Evolutionary conservation across 2,888 invertebrate species (phyloP), one percentile per base, ranked within the genome.

Genomic region (Odontocolon sp.): DNA sequence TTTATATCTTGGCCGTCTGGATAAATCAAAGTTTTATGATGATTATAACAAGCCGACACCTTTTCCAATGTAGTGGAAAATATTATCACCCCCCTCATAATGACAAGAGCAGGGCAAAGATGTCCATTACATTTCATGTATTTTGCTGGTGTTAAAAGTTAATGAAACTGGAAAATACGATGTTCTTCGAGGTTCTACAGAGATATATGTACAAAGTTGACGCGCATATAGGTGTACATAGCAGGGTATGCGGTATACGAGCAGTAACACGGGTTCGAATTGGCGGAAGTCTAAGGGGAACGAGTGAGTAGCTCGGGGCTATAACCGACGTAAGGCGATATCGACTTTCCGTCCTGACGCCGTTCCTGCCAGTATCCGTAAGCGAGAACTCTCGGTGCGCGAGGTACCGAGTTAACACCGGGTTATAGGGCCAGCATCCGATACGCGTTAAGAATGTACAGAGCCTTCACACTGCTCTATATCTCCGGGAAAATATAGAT

Each of bases 321-420:
- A 71, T 77, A 71, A 71, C 66, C 71, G 56, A 71, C 61, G 63
- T 72, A 77, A 77, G 71, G 61, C 77, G 77, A 77, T 77, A 77
- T 77, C 77, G 77, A 77, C 77, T 77, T 77, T 77, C 71, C 77
- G 33, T 61, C 63, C 57, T 57, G 33, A 68, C 74, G 63, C 61
- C 63, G 40, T 36, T 14, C 54, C 54, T 23, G 21, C 31, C 14
- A 52, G 31, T 36, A 56, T 59, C 21, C 9, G 33, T 67, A 45
- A 21, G 14, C 54, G 64, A 64, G 64, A 50, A 47, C 16, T 21
- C 21, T 23, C 16, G 23, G 28, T 9, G 18, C 3, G n/a, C 18
- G 28, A 21, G n/a, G 26, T 16, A 56, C 18, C 42, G 42, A 69
- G 57, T 64, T 64, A 64, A 45, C 52, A 31, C 64, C 26, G 16